A percentile compares a stretch with the other conserved stretches of the same genome.
phyloP scores from a whole-genome alignment of 1,140 invertebrate species.

The Drosophila rufa region DNA sequence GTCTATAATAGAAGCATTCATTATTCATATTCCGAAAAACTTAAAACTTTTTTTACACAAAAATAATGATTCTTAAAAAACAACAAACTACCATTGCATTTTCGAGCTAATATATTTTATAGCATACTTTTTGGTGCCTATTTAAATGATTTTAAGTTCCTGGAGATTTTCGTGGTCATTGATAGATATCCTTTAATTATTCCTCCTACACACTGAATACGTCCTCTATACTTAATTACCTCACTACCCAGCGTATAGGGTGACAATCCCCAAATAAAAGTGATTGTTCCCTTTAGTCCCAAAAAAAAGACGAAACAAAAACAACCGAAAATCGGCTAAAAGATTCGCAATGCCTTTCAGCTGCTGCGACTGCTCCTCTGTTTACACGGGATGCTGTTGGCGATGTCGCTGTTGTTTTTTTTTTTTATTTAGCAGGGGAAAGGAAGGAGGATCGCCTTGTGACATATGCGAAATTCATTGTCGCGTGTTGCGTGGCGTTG shows the following conservation, averaged over 20 bases:
- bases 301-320: conserved; percentile 35
- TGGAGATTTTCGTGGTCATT: fast-evolving
- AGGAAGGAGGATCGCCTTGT: conserved; percentile 54
- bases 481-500: conserved; percentile 74
- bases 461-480: conserved; percentile 83
- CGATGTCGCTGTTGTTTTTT: conserved; percentile 9
- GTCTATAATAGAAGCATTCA: no score
- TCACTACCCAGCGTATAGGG: conserved; percentile 22
- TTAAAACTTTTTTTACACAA: no score
- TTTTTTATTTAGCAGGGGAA: conserved; percentile 8
- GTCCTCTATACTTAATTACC: neutral
- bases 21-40: no score
- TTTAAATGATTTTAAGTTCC: neutral
- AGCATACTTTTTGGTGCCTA: no score
- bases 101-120: no score
- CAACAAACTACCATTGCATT: no score
- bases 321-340: conserved; percentile 42
- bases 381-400: conserved; percentile 72
- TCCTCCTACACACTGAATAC: neutral
- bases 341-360: conserved; percentile 63
- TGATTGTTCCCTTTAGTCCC: conserved; percentile 68
- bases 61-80: no score
- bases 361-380: conserved; percentile 63
- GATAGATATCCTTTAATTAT: neutral
- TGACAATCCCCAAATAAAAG: conserved; percentile 79